Base-by-base conservation (phyloP, 2,888 invertebrate species). In the Heliconius ismenius region DNA sequence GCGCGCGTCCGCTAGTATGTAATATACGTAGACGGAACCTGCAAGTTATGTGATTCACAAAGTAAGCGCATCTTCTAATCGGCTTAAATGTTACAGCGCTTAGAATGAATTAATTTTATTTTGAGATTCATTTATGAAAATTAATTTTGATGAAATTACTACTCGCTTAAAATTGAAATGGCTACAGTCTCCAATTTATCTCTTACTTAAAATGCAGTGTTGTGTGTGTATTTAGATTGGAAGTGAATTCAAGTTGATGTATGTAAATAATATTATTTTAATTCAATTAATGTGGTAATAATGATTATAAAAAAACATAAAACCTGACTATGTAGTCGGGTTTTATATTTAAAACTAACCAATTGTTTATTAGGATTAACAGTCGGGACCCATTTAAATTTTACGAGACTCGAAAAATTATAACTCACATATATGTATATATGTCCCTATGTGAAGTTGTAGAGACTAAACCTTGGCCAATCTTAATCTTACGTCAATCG, bases 61-160 rank as follows among this genome's bases (percentile, higher is more conserved):
- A 36, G 39, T 39, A 60, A n/a, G 72, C 26, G 72, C 24, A 39
- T 73, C 62, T 43, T 73, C 24, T 63, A 63, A 63, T 63, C 62
- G 62, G 43, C 43, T 63, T 63, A 73, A 21, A 28, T 2, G 39
- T 43, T 36, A 39, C 62, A 26, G 43, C 62, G 62, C 28, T 43
- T 72, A 62, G 36, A 73, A 62, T 62, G 18, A 58, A 39, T 73
- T 39, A 26, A 39, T 62, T 72, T 73, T 28, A 21, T 18, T 39
- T 62, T 10, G 18, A 39, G 32, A 62, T 11, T 10, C n/a, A 62
- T 18, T 18, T 58, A 72, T 36, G 24, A 18, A n/a, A 28, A 28
- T 21, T 1, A 28, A 54, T n/a, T 54, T 49, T 28, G 21, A n/a
- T 2, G 28, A 54, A 69, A 21, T 32, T 32, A 28, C 28, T n/a